A percentile compares a stretch with the other conserved stretches of the same genome.
Evolutionary conservation across 23 tunicate species (phyloP).

Genomic region (Ascidia mentula): DNA sequence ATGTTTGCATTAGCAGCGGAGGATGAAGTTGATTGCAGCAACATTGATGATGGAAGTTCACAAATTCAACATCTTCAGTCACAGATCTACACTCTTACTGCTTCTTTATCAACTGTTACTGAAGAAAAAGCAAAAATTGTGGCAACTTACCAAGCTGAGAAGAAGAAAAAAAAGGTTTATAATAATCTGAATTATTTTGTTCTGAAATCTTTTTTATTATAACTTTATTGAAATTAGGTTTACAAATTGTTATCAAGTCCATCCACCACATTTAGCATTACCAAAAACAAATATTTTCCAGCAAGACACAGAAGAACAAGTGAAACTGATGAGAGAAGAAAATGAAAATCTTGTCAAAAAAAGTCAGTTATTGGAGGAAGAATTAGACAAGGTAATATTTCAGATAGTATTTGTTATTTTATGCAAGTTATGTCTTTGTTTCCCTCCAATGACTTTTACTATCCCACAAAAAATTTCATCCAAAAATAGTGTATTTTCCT

Average conservation of each 20-base stretch:
- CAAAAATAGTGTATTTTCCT: too few relatives aligned
- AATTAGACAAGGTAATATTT: slow-evolving; percentile 44
- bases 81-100: slow-evolving; percentile 72
- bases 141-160: slow-evolving; percentile 85
- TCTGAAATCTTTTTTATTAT: too few relatives aligned
- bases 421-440: too few relatives aligned
- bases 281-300: too few relatives aligned
- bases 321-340: slow-evolving; percentile 45
- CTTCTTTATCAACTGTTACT: slow-evolving; percentile 71
- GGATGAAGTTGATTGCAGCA: background rate
- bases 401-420: too few relatives aligned
- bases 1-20: background rate
- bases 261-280: too few relatives aligned
- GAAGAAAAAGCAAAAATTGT: slow-evolving; percentile 87
- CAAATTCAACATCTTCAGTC: slow-evolving; percentile 56
- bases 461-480: too few relatives aligned
- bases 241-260: too few relatives aligned
- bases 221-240: too few relatives aligned
- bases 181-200: too few relatives aligned
- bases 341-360: slow-evolving; percentile 27
- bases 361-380: slow-evolving; percentile 38
- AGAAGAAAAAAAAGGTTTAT: slow-evolving; percentile 62
- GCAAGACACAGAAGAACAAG: slow-evolving; percentile 64
- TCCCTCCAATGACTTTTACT: too few relatives aligned
- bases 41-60: slow-evolving; percentile 30